Base-by-base conservation (phyloP, 2,888 invertebrate species). In the Andrena flavipes region DNA sequence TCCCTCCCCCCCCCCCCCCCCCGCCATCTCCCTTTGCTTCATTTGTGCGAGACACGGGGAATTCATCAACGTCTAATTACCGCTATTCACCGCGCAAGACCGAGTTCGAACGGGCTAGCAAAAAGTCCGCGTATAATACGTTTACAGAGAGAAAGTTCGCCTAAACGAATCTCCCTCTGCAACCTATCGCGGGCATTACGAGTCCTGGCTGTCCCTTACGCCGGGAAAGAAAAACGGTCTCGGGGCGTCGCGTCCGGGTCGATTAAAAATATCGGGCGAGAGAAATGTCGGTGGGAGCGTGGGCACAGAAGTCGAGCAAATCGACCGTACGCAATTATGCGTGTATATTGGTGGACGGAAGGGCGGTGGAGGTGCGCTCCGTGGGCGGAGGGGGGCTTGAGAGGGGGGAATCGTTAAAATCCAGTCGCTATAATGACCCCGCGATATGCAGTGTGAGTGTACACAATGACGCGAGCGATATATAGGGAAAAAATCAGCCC, bases 241-340 rank as follows among this genome's bases (percentile, higher is more conserved):
- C 2, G 26, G 30, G 49, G 54, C 54, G 23, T 8, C 54, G 20
- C 30, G 56, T 69, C 35, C 33, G 16, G 48, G 56, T 64, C 56
- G 54, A 26, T 48, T 54, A 49, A 56, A 77, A 64, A 56, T 74
- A 76, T 76, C 54, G 59, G 59, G n/a, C 73, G 63, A 76, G 74
- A 85, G 85, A 82, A 85, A 78, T 77, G 73, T 79, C 60, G 60
- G 59, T 54, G 62, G 35, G 68, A 71, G 67, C 29, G 42, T 48
- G 59, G 76, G 72, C 33, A 42, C 59, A 62, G 65, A 76, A 77
- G 70, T 68, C 79, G 76, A 83, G 79, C 76, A 88, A 88, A 88
- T 88, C 82, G 87, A 86, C 80, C 88, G 76, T 88, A 80, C 79
- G 88, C 88, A 88, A 88, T 88, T 88, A 88, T 86, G 86, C 78